These are phyloP conservation scores for Eidolon dupreanum DNA, from an alignment of 2,797 vertebrate genomes.

Conservation along the genomic window DNA sequence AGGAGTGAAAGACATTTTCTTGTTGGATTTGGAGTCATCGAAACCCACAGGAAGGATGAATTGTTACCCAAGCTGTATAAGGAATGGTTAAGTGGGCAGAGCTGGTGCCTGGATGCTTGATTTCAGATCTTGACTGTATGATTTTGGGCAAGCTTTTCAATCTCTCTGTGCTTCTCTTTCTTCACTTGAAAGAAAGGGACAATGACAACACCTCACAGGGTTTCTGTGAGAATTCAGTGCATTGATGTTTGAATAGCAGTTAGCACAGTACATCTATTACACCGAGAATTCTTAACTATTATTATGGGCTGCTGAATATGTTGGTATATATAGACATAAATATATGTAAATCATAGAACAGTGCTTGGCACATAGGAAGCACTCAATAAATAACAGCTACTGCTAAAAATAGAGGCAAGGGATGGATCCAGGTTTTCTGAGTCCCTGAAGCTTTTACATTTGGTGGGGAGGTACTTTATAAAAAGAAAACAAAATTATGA, in stretches of 20 bases:
- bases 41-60: background rate
- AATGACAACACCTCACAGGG: background rate
- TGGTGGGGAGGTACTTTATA: background rate
- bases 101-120: background rate
- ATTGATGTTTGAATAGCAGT: slow-evolving; percentile 2
- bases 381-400: background rate
- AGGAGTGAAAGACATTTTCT: background rate
- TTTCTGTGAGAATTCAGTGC: background rate
- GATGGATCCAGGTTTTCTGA: slow-evolving; percentile 8
- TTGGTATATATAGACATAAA: background rate
- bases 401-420: background rate
- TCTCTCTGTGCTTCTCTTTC: background rate
- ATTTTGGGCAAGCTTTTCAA: background rate
- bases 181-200: background rate
- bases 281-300: background rate
- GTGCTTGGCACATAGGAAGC: background rate
- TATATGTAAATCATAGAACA: background rate
- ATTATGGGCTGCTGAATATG: background rate
- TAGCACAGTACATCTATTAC: background rate
- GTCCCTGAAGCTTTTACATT: background rate
- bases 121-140: background rate
- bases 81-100: background rate
- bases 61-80: background rate
- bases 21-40: background rate
- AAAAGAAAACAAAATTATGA: slow-evolving; percentile 26